Evolutionary conservation across 2,113 vertebrate genomes (phyloP), one percentile per base, ranked within the genome.

Genomic region (Podiceps cristatus): DNA sequence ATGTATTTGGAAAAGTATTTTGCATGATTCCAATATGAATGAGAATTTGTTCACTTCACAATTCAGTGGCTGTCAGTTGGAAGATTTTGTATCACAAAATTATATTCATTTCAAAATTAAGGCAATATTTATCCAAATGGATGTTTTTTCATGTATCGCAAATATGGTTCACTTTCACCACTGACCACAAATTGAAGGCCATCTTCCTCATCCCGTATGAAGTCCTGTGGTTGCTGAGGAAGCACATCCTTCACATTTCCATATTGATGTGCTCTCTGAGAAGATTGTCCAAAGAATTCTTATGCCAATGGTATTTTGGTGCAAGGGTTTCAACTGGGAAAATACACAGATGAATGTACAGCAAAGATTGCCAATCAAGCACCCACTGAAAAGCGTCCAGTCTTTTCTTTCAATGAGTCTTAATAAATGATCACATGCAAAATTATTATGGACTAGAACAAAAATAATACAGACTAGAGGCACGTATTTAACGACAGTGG

Each of bases 11-110:
- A 45, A 49, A 63, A 77, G 28, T 81, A 25, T 62, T 89, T 77
- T 40, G 3, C 0, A 0, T 67, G 69, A 13, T 79, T 5, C 25
- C 25, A 52, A 8, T 23, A 20, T 14, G 58, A 49, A 49, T 47
- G 12, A 69, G 29, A 53, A 35, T 86, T 71, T 63, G 3, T 74
- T 76, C 28, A 3, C 24, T 64, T 83, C 42, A 78, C 62, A 72
- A 55, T 2, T 1, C 31, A 37, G 22, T 8, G 18, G 7, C 44
- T 87, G 15, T 75, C 42, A 19, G 31, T 4, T 60, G 53, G 23
- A 76, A 90, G 44, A 28, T 49, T 71, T 90, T 1, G 3, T 11
- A 13, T 15, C 52, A 64, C 33, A 62, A 31, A 77, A 49, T 66
- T 1, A 19, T 49, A 49, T 37, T 59, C 11, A 35, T 81, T 77